Percentiles rank a stretch among this genome's conserved stretches.
phyloP scores from a whole-genome alignment of 2,888 invertebrate genomes.

The Leptura quadrifasciata region DNA sequence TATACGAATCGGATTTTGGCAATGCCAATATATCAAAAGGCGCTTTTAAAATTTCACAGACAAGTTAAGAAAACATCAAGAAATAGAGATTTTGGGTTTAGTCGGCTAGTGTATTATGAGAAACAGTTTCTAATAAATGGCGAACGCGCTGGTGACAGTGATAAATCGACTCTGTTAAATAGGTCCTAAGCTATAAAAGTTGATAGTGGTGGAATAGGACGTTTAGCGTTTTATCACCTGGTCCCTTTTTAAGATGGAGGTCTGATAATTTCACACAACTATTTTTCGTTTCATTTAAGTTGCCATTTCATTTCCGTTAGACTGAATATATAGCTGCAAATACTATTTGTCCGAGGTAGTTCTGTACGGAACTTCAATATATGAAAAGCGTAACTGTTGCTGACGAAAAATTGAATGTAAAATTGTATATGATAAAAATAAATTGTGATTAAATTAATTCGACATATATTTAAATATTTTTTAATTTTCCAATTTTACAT shows the following conservation, averaged over 20 bases:
- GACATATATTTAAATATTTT: no score
- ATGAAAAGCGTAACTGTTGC: not conserved
- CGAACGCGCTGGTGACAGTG: constrained; percentile 26
- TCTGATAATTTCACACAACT: constrained; percentile 1
- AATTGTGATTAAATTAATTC: no score
- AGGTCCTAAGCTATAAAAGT: constrained; percentile 12
- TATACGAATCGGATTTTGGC: not conserved
- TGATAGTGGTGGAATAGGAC: not conserved
- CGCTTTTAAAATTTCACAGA: not conserved
- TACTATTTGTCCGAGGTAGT: not conserved
- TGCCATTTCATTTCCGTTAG: not conserved
- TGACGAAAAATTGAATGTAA: not conserved
- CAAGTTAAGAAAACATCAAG: not conserved
- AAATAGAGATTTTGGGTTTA: constrained; percentile 10
- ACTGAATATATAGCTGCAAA: not conserved
- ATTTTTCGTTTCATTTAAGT: constrained; percentile 9
- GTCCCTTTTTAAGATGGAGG: not conserved
- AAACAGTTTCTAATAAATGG: constrained; percentile 22
- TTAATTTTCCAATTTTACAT: no score
- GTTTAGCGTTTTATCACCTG: constrained; percentile 20
- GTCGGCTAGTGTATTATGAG: not conserved
- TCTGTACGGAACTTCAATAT: not conserved
- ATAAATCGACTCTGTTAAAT: constrained; percentile 29
- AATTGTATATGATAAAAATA: not conserved
- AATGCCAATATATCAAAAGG: not conserved